Percentiles rank a stretch among this genome's conserved stretches.
phyloP scores from a whole-genome alignment of 2,113 vertebrate genomes.

The Sialia sialis region DNA sequence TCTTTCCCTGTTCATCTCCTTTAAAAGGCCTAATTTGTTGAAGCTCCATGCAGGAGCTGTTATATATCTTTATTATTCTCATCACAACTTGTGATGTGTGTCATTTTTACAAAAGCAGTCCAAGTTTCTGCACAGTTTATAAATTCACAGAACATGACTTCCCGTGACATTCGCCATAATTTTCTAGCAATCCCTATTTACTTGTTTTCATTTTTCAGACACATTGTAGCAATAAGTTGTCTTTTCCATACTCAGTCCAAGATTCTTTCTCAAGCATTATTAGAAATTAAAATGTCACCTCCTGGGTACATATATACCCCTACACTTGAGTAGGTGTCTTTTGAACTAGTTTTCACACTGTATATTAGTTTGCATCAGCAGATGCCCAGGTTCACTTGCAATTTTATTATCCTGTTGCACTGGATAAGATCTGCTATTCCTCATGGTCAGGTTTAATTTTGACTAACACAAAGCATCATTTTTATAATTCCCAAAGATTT shows the following conservation, averaged over 20 bases:
- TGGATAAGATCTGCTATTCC: background rate
- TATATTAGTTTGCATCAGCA: background rate
- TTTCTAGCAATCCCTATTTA: background rate
- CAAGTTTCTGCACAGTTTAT: background rate
- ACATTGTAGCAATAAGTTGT: background rate
- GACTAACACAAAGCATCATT: background rate
- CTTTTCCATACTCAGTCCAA: background rate
- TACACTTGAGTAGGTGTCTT: background rate
- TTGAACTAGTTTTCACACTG: background rate
- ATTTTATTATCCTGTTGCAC: background rate
- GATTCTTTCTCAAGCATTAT: background rate
- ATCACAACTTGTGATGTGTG: background rate
- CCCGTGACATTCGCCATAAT: background rate
- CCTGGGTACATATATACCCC: background rate
- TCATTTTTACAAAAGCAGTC: background rate
- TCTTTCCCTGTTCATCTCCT: background rate
- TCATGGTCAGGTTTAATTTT: background rate
- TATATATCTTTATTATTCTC: background rate
- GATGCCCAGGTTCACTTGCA: background rate
- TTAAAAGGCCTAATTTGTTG: background rate
- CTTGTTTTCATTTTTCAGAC: background rate
- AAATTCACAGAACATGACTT: background rate
- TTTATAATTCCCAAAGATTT: background rate
- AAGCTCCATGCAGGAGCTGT: background rate
- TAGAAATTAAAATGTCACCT: background rate